A percentile compares a stretch with the other conserved stretches of the same genome.
Evolutionary conservation across 35 echinoderm and acorn worm species (phyloP).

Genomic region (Ophioderma brevispina): DNA sequence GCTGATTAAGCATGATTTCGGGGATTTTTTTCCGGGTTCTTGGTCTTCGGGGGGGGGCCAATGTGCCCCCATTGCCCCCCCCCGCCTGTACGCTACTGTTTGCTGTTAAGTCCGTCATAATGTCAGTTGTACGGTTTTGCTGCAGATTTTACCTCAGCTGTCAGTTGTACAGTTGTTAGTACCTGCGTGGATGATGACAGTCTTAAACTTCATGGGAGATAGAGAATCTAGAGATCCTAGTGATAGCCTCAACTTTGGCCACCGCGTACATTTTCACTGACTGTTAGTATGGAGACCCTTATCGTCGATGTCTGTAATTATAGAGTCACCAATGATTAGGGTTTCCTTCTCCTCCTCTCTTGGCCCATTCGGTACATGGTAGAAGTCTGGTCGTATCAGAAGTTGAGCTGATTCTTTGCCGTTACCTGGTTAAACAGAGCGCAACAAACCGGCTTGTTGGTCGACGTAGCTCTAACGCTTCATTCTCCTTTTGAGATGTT

Average conservation of each 20-base stretch:
- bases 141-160: not conserved
- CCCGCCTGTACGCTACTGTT: too few relatives aligned
- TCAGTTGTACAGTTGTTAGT: not conserved
- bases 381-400: not conserved
- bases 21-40: too few relatives aligned
- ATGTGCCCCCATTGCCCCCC: too few relatives aligned
- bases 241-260: not conserved
- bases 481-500: not conserved
- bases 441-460: not conserved
- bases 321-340: not conserved
- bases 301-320: not conserved
- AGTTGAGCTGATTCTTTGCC: too few relatives aligned
- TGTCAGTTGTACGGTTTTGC: not conserved
- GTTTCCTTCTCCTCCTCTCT: too few relatives aligned
- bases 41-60: too few relatives aligned
- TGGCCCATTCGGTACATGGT: too few relatives aligned
- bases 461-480: not conserved
- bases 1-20: too few relatives aligned
- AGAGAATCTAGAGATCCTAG: not conserved
- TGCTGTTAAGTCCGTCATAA: not conserved
- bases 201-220: not conserved
- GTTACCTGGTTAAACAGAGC: not conserved
- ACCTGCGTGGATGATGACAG: not conserved
- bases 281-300: not conserved
- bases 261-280: not conserved